Percentiles rank a stretch among this genome's conserved stretches.
These are phyloP conservation scores for Cyrtodaria siliqua DNA, from an alignment of 2,888 invertebrate species.

Conservation along the genomic window DNA sequence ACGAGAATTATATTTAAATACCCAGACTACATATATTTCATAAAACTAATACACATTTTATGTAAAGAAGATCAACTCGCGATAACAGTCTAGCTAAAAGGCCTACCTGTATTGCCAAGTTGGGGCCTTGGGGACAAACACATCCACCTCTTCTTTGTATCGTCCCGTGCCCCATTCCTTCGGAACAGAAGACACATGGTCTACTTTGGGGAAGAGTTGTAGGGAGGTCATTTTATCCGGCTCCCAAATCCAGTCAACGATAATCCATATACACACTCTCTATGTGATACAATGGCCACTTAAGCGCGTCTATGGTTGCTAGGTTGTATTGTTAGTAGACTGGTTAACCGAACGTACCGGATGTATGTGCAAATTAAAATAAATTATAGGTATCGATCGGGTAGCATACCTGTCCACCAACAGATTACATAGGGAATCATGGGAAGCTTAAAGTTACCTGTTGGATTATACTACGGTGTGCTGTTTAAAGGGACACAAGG, in stretches of 20 bases:
- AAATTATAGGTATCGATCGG: neutral
- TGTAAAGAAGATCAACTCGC: conserved; percentile 2
- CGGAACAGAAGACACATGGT: conserved; percentile 63
- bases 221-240: conserved; percentile 70
- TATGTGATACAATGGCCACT: conserved; percentile 24
- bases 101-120: conserved; percentile 76
- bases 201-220: conserved; percentile 67
- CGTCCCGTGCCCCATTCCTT: conserved; percentile 77
- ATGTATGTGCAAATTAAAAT: conserved; percentile 14
- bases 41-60: neutral
- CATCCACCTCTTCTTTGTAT: conserved; percentile 70
- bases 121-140: conserved; percentile 72
- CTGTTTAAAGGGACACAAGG: too few species aligned
- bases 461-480: too few species aligned
- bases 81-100: neutral
- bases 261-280: conserved; percentile 20
- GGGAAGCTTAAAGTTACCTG: too few species aligned
- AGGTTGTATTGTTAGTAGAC: conserved; percentile 59
- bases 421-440: too few species aligned
- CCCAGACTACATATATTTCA: too few species aligned
- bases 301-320: conserved; percentile 67
- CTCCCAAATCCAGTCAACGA: neutral
- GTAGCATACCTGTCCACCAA: too few species aligned
- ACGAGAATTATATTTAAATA: too few species aligned
- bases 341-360: conserved; percentile 23